Evolutionary conservation across 2,888 invertebrate species (phyloP), one percentile per base, ranked within the genome.

Genomic region (Anticlea derivata): DNA sequence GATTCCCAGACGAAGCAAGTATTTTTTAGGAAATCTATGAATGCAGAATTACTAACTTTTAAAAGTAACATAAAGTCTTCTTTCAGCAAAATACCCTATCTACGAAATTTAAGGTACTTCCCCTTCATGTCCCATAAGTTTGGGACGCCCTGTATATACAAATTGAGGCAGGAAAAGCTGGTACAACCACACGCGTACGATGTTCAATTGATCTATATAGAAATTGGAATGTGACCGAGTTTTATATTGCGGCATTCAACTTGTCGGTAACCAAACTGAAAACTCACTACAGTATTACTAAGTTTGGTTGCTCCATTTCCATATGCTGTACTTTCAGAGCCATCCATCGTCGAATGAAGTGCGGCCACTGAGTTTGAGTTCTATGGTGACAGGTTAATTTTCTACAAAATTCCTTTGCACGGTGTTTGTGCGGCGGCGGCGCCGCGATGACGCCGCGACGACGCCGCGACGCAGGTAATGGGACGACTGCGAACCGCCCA

Each of bases 191-290:
- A n/a, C n/a, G n/a, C n/a, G n/a, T n/a, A n/a, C n/a, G n/a, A n/a
- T n/a, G n/a, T 7, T 11, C 20, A 17, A 38, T n/a, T 26, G 23
- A 0, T 4, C 27, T 6, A n/a, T 8, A n/a, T 20, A 17, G 2
- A 22, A 8, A 26, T 26, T 4, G 23, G 29, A 44, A 24, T 24
- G 23, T 22, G 10, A 22, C 26, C 27, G 5, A 39, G 23, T 38
- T 47, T 29, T 4, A 6, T 43, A 30, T 35, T 20, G 6, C 8
- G 13, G 11, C 2, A 31, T 37, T 35, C 44, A 22, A 43, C 22
- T 35, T 23, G 8, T 22, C 23, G 29, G 29, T 45, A 23, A 12
- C 27, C 20, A 12, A 29, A 5, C 26, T 8, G 12, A 38, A 17
- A 26, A 5, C 26, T 13, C 8, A 5, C 26, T 13, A 6, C 10